Evolutionary conservation across 2,797 vertebrate genomes (phyloP).

Genomic region (Pseudocheirus occidentalis): DNA sequence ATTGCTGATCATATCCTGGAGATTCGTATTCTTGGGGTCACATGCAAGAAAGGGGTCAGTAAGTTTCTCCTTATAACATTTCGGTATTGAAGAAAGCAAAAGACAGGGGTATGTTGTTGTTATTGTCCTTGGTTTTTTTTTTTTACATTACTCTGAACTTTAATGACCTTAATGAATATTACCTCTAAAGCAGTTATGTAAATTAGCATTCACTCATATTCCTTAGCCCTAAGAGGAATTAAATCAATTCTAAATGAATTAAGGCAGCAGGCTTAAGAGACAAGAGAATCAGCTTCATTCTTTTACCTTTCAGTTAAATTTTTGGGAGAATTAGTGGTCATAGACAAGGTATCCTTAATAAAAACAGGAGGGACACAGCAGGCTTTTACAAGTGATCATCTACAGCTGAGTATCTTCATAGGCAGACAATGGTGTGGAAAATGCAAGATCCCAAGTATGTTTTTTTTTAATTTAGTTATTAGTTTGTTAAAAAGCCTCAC

Average conservation of each 20-base stretch:
- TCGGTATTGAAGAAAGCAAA: conserved; percentile 1
- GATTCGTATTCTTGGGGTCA: conserved; percentile 3
- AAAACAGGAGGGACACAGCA: background rate
- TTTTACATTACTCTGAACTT: background rate
- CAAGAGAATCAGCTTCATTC: conserved; percentile 8
- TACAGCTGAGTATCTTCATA: background rate
- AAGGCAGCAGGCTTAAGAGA: conserved; percentile 9
- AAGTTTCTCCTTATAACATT: conserved; percentile 46
- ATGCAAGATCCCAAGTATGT: background rate
- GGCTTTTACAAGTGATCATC: background rate
- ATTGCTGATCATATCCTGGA: background rate
- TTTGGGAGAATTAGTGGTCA: background rate
- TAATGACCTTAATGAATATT: conserved; percentile 27
- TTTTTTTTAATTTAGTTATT: background rate
- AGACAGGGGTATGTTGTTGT: background rate
- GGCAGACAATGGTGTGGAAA: background rate
- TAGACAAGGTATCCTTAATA: background rate
- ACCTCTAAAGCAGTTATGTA: conserved; percentile 2
- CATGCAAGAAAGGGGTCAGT: background rate
- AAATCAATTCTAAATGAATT: conserved; percentile 42
- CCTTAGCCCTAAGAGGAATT: conserved; percentile 17
- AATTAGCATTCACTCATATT: conserved; percentile 37
- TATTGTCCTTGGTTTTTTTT: too few species aligned
- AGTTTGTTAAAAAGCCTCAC: background rate
- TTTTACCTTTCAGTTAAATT: conserved; percentile 10